These are phyloP conservation scores for Microtus montanus DNA, from an alignment of 2,113 vertebrate species.

Conservation along the genomic window DNA sequence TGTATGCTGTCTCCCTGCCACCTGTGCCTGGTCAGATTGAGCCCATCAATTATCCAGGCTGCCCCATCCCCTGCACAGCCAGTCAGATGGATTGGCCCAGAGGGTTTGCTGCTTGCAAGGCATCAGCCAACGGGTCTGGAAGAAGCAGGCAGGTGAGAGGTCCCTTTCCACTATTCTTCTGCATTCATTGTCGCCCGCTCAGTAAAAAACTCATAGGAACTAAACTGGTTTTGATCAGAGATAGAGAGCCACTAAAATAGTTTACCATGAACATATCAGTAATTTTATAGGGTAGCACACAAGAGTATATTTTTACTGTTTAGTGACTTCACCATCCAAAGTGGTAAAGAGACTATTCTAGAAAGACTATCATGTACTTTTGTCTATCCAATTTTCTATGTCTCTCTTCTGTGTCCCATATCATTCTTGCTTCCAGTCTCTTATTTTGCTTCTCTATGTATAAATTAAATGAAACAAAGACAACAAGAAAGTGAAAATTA, in stretches of 20 bases:
- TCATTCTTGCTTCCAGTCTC: not conserved
- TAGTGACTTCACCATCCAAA: not conserved
- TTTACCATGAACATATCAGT: not conserved
- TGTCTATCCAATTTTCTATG: not conserved
- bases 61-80: conserved; percentile 89
- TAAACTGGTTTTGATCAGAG: conserved; percentile 56
- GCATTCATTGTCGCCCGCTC: not conserved
- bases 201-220: conserved; percentile 48
- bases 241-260: not conserved
- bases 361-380: not conserved
- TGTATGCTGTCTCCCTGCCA: conserved; percentile 89
- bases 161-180: conserved; percentile 3
- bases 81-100: conserved; percentile 94
- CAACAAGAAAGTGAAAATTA: not conserved
- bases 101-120: conserved; percentile 89
- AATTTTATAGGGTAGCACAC: not conserved
- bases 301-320: not conserved
- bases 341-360: not conserved
- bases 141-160: conserved; percentile 91
- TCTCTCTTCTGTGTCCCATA: not conserved
- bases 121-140: conserved; percentile 87
- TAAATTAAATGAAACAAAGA: not conserved
- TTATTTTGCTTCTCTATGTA: conserved; percentile 15
- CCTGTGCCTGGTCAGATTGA: conserved; percentile 94
- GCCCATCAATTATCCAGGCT: conserved; percentile 90